A percentile compares a stretch with the other conserved stretches of the same genome.
Conservation (phyloP, 2,113 vertebrate species). For the Alosa alosa region DNA sequence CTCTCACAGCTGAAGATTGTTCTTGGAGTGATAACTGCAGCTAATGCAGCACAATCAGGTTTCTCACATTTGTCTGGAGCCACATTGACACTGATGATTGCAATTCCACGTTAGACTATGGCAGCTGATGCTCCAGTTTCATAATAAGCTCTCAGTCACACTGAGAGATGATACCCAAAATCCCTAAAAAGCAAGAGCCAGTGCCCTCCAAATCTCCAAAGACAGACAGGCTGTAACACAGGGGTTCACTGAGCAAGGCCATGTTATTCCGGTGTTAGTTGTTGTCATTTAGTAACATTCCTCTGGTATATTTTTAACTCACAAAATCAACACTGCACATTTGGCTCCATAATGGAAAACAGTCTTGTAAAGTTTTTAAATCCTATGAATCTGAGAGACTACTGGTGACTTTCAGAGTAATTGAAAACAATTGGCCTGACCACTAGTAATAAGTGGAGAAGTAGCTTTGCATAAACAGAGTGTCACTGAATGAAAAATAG, state of each 20-base stretch:
- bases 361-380: neutral
- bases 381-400: neutral
- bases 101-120: neutral
- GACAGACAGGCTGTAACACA: neutral
- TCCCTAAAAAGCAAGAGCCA: neutral
- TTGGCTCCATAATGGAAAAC: neutral
- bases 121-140: neutral
- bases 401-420: neutral
- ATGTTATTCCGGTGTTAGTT: too few relatives aligned
- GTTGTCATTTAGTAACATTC: neutral
- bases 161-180: neutral
- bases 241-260: neutral
- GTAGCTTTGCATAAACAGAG: neutral
- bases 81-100: neutral
- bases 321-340: neutral
- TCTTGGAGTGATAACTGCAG: neutral
- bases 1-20: neutral
- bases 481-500: neutral
- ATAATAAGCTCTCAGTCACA: neutral
- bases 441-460: neutral
- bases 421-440: neutral
- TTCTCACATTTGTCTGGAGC: neutral
- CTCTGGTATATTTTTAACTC: neutral
- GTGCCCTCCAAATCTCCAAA: neutral
- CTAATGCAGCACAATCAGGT: neutral